Base-by-base conservation (phyloP, 2,113 vertebrate genomes). In the Abramis brama region DNA sequence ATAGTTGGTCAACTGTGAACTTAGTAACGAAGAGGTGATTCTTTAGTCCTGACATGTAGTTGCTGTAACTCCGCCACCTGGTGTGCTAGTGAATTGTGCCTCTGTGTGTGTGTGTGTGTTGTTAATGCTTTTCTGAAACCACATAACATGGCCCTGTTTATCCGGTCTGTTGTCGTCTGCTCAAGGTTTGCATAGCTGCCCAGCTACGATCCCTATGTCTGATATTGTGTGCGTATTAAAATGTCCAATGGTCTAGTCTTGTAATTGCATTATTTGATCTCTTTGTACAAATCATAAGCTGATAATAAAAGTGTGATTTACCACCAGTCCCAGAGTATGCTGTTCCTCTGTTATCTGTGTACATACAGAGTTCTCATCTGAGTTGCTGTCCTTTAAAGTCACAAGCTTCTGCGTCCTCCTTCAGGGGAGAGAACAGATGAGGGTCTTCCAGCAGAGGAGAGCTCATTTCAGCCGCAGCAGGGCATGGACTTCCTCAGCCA, bases 251-350 rank as follows among this genome's bases (percentile, higher is more conserved):
- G 79, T 83, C 64, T 76, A 52, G 77, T 88, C 74, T 70, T 81
- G 87, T 90, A 89, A 86, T 84, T 87, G 62, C 27, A 60, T 88
- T 85, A 85, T 55, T 86, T 85, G 68, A 89, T 86, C 75, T 83
- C 79, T 90, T 91, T 91, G 86, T 91, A 85, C 12, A 55, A 89
- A 88, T 87, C 74, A 27, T 39, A 39, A 68, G 75, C 52, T 87
- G 86, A 76, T 85, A 90, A 87, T 91, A 89, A 91, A 89, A 86
- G 79, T 87, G 81, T 82, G 84, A 83, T 60, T 52, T 70, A 86
- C 78, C 70, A 70, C 59, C 33, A 5, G 4, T 25, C 39, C 25
- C n/a, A 74, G 76, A 77, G 5, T 33, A 36, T 77, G 21, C 9
- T 3, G 43, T 52, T 76, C 55, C 82, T 12, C 59, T 75, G n/a